These are phyloP conservation scores for Suricata suricatta DNA, from an alignment of 2,113 vertebrate genomes.

Conservation along the genomic window DNA sequence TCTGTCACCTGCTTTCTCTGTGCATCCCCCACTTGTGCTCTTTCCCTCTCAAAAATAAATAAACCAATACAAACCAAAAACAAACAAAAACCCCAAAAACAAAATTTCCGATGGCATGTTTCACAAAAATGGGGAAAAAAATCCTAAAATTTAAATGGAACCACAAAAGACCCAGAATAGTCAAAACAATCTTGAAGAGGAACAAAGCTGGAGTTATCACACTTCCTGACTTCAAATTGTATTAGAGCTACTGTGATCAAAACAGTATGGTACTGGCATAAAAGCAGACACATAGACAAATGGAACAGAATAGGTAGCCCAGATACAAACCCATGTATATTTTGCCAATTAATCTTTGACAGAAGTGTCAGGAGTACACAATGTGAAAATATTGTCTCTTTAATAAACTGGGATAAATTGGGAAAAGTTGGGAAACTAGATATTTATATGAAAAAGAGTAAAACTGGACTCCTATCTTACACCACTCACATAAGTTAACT, in stretches of 20 bases:
- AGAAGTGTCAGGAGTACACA: not conserved
- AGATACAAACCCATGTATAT: not conserved
- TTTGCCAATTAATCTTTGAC: not conserved
- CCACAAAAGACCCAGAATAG: not conserved
- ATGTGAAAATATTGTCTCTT: not conserved
- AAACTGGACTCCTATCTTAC: not conserved
- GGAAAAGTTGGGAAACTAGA: not conserved
- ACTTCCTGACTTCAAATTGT: not conserved
- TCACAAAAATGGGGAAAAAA: not conserved
- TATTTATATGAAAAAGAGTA: not conserved
- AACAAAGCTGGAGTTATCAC: not conserved
- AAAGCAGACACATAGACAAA: not conserved
- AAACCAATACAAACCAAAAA: too few relatives aligned
- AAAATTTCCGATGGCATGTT: not conserved
- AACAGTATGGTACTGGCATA: not conserved
- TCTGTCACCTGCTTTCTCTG: too few relatives aligned
- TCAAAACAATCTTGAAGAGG: not conserved
- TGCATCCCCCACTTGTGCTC: too few relatives aligned
- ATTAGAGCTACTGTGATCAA: not conserved
- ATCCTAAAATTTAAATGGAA: not conserved
- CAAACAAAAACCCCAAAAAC: too few relatives aligned
- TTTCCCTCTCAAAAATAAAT: too few relatives aligned
- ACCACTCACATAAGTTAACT: not conserved
- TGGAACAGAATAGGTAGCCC: not conserved
- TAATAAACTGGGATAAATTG: not conserved